phyloP scores from a whole-genome alignment of 92 coral and sea anemone genomes.

The Porites cylindrica region DNA sequence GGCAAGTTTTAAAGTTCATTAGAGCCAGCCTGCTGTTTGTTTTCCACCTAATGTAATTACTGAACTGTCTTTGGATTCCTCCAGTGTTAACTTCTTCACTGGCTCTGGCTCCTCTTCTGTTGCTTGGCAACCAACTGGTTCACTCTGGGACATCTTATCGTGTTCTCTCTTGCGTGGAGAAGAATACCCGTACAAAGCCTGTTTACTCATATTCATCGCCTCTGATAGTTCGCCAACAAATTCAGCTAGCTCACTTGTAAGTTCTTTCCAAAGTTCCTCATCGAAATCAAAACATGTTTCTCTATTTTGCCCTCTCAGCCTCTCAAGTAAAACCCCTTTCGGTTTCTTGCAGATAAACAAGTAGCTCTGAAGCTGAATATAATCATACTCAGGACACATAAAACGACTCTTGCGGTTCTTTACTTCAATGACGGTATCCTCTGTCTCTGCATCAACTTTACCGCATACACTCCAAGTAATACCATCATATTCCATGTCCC shows the following conservation, averaged over 20 bases:
- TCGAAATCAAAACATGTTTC: conserved; percentile 87
- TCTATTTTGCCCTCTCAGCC: conserved; percentile 75
- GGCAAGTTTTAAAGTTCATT: neutral
- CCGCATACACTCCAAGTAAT: conserved; percentile 86
- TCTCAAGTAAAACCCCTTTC: conserved; percentile 85
- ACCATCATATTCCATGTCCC: conserved; percentile 76
- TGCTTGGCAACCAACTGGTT: conserved; percentile 13
- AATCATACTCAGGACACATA: conserved; percentile 93
- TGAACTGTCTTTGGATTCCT: neutral
- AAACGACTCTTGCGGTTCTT: conserved; percentile 90
- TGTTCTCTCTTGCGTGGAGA: conserved; percentile 28
- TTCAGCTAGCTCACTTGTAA: conserved; percentile 78
- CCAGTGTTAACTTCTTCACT: conserved; percentile 22
- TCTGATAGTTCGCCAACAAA: conserved; percentile 77
- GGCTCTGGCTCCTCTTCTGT: conserved; percentile 20
- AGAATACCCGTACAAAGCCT: conserved; percentile 63
- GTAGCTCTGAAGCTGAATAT: conserved; percentile 91
- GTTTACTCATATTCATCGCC: conserved; percentile 64
- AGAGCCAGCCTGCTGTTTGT: neutral
- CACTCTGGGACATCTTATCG: neutral
- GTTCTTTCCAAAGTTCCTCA: conserved; percentile 80
- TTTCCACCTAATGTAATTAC: neutral
- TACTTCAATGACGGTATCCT: conserved; percentile 89
- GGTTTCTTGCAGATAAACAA: conserved; percentile 80
- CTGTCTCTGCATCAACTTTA: conserved; percentile 86